Evolutionary conservation across 2,888 invertebrate species (phyloP).

Genomic region (Tiliacea citrago): DNA sequence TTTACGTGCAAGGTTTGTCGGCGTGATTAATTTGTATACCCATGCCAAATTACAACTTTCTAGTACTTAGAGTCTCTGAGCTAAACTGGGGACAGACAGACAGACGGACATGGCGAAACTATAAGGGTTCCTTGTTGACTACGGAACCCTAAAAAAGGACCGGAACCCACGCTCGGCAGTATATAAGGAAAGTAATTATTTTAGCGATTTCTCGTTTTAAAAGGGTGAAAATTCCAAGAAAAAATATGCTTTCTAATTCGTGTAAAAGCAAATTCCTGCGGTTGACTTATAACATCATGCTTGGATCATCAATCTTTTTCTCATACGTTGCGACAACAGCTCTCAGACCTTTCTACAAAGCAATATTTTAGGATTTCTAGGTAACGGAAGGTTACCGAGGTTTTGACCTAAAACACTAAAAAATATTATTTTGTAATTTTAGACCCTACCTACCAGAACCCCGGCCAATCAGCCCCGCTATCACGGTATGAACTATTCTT

Average conservation of each 20-base stretch:
- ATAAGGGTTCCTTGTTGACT: no score
- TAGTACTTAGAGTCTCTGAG: no score
- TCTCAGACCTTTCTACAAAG: not conserved
- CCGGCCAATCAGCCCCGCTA: not conserved
- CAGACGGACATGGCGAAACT: no score
- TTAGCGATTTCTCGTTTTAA: no score
- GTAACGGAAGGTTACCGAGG: not conserved
- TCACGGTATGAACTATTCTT: no score
- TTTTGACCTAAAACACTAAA: not conserved
- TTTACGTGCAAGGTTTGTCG: no score
- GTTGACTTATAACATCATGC: not conserved
- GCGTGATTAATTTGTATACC: no score
- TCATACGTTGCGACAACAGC: not conserved
- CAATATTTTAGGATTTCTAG: not conserved
- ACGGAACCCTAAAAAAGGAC: no score
- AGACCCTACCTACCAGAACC: not conserved
- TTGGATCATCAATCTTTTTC: not conserved
- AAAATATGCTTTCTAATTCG: not conserved
- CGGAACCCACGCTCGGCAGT: no score
- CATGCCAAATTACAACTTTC: no score
- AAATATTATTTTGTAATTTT: not conserved
- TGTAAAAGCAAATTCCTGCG: not conserved
- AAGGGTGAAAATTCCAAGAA: not conserved
- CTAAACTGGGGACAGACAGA: no score
- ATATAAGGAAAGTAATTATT: not conserved